Conservation (phyloP, 2,113 vertebrate genomes). For the Oncorhynchus gorbuscha region DNA sequence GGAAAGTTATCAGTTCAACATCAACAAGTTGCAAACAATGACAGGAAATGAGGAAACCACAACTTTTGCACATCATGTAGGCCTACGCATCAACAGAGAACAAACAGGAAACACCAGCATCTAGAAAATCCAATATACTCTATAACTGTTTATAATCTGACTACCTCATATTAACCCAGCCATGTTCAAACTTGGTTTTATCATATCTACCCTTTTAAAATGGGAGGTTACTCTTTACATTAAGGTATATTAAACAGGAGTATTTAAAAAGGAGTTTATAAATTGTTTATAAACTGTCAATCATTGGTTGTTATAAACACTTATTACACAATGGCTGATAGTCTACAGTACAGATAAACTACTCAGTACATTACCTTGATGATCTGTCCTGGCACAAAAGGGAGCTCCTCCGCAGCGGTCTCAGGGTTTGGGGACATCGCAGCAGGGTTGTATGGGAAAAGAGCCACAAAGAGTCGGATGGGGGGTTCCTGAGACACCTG, state of each 20-base stretch:
- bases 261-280: too few species aligned
- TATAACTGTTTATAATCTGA: too few species aligned
- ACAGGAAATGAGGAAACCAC: conserved; percentile 48
- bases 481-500: conserved; percentile 38
- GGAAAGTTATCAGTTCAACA: conserved; percentile 24
- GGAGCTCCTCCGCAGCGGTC: conserved; percentile 89
- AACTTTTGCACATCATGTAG: conserved; percentile 12
- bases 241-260: too few species aligned
- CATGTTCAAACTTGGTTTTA: too few species aligned
- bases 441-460: conserved; percentile 91
- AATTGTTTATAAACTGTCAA: too few species aligned
- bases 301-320: too few species aligned
- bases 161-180: too few species aligned
- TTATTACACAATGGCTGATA: too few species aligned
- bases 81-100: conserved; percentile 7
- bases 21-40: conserved; percentile 21
- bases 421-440: conserved; percentile 94
- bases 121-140: neutral
- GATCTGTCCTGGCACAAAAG: conserved; percentile 91
- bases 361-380: conserved; percentile 80
- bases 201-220: too few species aligned
- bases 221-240: too few species aligned
- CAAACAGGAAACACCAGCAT: conserved; percentile 52
- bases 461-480: conserved; percentile 86
- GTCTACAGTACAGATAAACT: neutral